A percentile compares a stretch with the other conserved stretches of the same genome.
Evolutionary conservation across 2,888 invertebrate species (phyloP).

Genomic region (Apomyelois bistriatella): DNA sequence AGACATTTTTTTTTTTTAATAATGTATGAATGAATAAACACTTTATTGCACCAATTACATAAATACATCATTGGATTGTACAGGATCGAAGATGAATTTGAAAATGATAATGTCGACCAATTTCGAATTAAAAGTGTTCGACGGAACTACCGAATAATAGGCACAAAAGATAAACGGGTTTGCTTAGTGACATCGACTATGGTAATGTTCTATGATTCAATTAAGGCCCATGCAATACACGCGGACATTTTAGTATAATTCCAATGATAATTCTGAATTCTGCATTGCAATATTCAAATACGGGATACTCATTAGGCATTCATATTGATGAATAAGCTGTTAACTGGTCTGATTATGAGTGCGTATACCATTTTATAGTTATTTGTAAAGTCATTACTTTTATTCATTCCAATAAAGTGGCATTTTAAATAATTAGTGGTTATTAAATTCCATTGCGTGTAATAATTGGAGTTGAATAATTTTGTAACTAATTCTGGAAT

Average conservation of each 20-base stretch:
- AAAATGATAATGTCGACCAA: neutral
- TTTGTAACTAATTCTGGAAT: neutral
- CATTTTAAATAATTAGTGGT: constrained; percentile 19
- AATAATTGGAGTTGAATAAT: constrained; percentile 2
- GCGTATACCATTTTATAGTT: constrained; percentile 31
- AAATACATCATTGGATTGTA: no score
- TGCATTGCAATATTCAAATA: constrained; percentile 63
- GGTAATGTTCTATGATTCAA: constrained; percentile 54
- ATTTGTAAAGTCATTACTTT: constrained; percentile 28
- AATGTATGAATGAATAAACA: no score
- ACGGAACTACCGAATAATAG: constrained; percentile 4
- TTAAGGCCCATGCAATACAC: constrained; percentile 39
- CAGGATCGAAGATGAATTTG: neutral
- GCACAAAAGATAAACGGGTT: constrained; percentile 18
- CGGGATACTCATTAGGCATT: constrained; percentile 58
- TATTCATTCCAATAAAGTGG: constrained; percentile 21
- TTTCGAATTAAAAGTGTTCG: neutral
- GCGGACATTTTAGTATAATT: constrained; percentile 36
- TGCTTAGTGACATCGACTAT: constrained; percentile 25
- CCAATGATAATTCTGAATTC: constrained; percentile 49
- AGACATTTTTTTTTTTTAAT: no score
- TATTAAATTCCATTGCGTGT: constrained; percentile 12
- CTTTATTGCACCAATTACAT: no score
- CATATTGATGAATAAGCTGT: constrained; percentile 55
- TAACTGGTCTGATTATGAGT: constrained; percentile 50